Conservation (phyloP, 1,140 invertebrate genomes). For the Brachionus rotundiformis region DNA sequence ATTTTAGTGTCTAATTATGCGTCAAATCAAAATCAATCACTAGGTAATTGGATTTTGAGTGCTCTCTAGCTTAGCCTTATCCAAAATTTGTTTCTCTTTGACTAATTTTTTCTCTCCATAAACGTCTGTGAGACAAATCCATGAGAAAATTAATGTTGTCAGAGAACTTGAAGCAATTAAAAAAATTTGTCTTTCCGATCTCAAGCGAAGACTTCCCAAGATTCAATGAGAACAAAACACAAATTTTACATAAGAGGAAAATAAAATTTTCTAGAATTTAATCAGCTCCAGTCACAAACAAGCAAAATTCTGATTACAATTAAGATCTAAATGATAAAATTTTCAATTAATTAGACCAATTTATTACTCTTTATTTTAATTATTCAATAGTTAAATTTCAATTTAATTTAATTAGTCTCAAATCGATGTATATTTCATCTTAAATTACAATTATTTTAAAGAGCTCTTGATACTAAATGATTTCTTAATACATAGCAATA, state of each 20-base stretch:
- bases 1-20: conserved; percentile 37
- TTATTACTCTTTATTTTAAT: not conserved
- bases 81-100: conserved; percentile 3
- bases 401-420: no score
- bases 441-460: no score
- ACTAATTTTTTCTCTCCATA: not conserved
- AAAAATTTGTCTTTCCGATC: conserved; percentile 6
- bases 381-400: no score
- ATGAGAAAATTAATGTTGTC: not conserved
- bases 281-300: not conserved
- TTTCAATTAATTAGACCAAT: not conserved
- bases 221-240: not conserved
- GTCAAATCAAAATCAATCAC: conserved; percentile 28
- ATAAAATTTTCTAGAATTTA: not conserved
- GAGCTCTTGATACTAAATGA: no score
- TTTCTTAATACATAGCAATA: no score
- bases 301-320: not conserved
- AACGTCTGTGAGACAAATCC: not conserved
- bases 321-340: not conserved
- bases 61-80: not conserved
- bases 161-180: conserved; percentile 6
- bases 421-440: no score
- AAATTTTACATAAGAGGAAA: not conserved
- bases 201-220: not conserved
- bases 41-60: conserved; percentile 21